Conservation (phyloP, 2,113 vertebrate species). For the Takifugu flavidus region DNA sequence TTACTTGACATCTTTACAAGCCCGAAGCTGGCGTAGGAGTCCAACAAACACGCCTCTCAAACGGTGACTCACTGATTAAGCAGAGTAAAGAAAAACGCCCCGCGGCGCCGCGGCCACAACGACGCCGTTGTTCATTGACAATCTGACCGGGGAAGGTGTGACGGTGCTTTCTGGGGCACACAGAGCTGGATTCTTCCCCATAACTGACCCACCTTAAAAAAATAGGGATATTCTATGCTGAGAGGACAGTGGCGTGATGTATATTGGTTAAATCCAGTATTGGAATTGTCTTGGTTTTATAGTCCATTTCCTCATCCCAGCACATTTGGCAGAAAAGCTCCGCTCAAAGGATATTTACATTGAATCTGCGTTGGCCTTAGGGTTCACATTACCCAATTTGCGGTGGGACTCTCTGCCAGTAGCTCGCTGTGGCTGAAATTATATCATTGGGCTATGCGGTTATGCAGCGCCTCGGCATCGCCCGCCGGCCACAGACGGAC, state of each 20-base stretch:
- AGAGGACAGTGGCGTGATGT: too few relatives aligned
- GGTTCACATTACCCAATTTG: conserved; percentile 11
- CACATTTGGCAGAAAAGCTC: conserved; percentile 17
- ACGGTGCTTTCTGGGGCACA: conserved; percentile 29
- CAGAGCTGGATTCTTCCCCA: conserved; percentile 13
- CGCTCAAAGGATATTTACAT: conserved; percentile 35
- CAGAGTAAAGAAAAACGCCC: conserved; percentile 57
- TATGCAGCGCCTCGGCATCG: conserved; percentile 15
- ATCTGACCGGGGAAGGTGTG: conserved; percentile 43
- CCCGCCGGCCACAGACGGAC: conserved; percentile 11
- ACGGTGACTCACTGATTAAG: conserved; percentile 63
- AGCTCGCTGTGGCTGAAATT: conserved; percentile 8
- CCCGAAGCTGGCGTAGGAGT: conserved; percentile 39
- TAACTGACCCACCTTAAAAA: conserved; percentile 10
- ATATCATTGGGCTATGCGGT: conserved; percentile 26
- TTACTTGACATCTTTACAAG: conserved; percentile 63
- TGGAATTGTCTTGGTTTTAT: conserved; percentile 26
- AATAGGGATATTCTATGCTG: too few relatives aligned
- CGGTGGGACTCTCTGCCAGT: conserved; percentile 9
- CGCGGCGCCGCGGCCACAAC: conserved; percentile 44
- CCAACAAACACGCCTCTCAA: conserved; percentile 48
- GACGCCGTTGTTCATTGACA: conserved; percentile 59
- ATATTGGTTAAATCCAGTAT: neutral
- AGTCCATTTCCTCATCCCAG: conserved; percentile 16
- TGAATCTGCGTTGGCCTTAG: conserved; percentile 22